Percentiles rank a stretch among this genome's conserved stretches.
These are phyloP conservation scores for Bombus pyrosoma DNA, from an alignment of 1,140 invertebrate genomes.

Conservation along the genomic window DNA sequence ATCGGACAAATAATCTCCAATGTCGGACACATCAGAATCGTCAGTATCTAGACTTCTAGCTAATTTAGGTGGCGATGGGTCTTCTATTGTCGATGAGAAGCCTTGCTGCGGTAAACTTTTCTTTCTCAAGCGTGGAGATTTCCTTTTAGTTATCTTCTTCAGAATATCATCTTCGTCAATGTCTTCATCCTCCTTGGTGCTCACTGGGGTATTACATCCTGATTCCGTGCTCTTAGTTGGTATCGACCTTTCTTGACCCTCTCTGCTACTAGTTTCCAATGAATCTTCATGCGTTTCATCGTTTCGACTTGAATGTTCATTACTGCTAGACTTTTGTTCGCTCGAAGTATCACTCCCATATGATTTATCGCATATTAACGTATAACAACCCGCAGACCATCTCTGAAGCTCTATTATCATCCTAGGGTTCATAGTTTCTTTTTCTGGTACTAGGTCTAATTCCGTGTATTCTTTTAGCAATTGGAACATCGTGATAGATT, in stretches of 20 bases:
- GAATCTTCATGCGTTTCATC: slow-evolving; percentile 82
- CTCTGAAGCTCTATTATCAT: slow-evolving; percentile 86
- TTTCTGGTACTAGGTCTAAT: slow-evolving; percentile 82
- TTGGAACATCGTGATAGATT: slow-evolving; percentile 83
- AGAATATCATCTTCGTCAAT: slow-evolving; percentile 30
- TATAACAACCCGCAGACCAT: slow-evolving; percentile 87
- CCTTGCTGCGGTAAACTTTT: slow-evolving; percentile 11
- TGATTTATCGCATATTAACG: slow-evolving; percentile 78
- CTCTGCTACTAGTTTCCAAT: slow-evolving; percentile 63
- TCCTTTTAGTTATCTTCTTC: background rate
- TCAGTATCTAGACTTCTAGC: slow-evolving; percentile 59
- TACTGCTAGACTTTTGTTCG: slow-evolving; percentile 26
- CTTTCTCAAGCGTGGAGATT: slow-evolving; percentile 19
- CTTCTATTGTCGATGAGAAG: slow-evolving; percentile 25
- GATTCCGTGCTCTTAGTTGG: background rate
- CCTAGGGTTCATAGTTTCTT: slow-evolving; percentile 71
- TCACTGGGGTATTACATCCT: background rate
- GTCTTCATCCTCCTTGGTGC: slow-evolving; percentile 39
- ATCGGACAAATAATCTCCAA: slow-evolving; percentile 68
- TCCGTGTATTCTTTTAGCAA: slow-evolving; percentile 86
- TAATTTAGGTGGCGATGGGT: background rate
- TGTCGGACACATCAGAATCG: slow-evolving; percentile 70
- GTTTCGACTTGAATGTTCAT: background rate
- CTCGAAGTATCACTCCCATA: slow-evolving; percentile 21
- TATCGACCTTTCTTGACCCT: slow-evolving; percentile 64